Evolutionary conservation across 2,888 invertebrate genomes (phyloP), one percentile per base, ranked within the genome.

Genomic region (Ormyrus thymus): DNA sequence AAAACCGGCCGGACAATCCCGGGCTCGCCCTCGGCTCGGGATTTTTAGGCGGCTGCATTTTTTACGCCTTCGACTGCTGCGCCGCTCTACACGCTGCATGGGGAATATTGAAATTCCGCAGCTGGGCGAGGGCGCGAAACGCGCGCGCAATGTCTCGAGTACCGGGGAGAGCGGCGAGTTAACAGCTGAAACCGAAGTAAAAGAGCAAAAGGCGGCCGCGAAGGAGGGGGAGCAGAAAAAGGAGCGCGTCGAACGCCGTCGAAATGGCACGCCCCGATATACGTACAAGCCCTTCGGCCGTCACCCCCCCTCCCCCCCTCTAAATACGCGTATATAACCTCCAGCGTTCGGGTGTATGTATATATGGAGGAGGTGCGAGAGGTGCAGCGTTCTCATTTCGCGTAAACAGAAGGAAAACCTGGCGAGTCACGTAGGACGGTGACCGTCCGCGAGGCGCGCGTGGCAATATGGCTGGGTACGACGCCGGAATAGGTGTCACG

Each of bases 71-170:
- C 65, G 51, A 64, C 64, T 76, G 55, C 43, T 13, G 11, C 7
- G 7, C 11, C 29, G 48, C 2, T 59, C 1, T 29, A 3, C 3
- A 29, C 29, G 29, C 29, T 1, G 29, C 29, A 29, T 3, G 29
- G 56, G 65, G 81, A 82, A 83, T 83, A 83, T 82, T 84, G 83
- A 83, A 84, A 83, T 84, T 84, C 82, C 80, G 56, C 64, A 73
- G 69, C 72, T 1, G 29, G 29, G 59, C 15, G 9, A 56, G 65
- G 65, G 66, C 64, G 62, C 15, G 29, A 76, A 77, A 70, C 7
- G 15, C 46, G 51, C 8, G 43, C 29, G 10, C 56, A 1, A 29
- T 29, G 29, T 3, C 29, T 29, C 29, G 29, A 29, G 29, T 1
- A 2, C 29, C 29, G 29, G 29, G 29, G 29, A 29, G 2, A 48